Conservation (phyloP, 2,113 vertebrate genomes). For the Alces alces region DNA sequence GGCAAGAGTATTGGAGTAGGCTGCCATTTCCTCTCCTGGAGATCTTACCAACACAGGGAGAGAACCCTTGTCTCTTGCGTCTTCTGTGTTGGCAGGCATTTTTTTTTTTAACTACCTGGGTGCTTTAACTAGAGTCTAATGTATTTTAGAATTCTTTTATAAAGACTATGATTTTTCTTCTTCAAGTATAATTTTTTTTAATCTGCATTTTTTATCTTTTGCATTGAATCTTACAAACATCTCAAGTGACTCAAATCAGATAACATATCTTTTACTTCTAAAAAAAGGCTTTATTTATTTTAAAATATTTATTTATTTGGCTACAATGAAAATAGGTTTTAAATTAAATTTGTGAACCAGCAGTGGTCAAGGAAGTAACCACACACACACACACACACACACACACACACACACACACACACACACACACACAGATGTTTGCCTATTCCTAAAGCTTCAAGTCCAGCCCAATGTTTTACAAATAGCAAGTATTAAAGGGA, state of each 20-base stretch:
- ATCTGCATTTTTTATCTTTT: background rate
- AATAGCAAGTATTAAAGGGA: background rate
- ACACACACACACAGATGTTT: background rate
- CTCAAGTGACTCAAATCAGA: background rate
- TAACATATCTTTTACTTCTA: background rate
- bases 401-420: background rate
- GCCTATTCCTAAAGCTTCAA: background rate
- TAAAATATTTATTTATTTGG: background rate
- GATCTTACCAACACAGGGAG: background rate
- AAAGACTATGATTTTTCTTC: background rate
- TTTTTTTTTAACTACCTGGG: background rate
- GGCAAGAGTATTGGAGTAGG: background rate
- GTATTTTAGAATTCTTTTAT: background rate
- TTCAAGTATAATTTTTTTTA: background rate
- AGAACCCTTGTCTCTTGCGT: background rate
- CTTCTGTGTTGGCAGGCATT: background rate
- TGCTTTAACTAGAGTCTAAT: background rate
- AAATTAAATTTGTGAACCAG: background rate
- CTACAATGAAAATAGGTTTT: background rate
- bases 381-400: background rate
- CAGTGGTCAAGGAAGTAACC: background rate
- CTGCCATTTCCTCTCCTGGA: background rate
- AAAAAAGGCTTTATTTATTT: background rate
- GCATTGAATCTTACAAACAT: background rate
- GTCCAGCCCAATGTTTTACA: background rate